Evolutionary conservation across 2,113 vertebrate genomes (phyloP).

Genomic region (Recurvirostra avosetta): DNA sequence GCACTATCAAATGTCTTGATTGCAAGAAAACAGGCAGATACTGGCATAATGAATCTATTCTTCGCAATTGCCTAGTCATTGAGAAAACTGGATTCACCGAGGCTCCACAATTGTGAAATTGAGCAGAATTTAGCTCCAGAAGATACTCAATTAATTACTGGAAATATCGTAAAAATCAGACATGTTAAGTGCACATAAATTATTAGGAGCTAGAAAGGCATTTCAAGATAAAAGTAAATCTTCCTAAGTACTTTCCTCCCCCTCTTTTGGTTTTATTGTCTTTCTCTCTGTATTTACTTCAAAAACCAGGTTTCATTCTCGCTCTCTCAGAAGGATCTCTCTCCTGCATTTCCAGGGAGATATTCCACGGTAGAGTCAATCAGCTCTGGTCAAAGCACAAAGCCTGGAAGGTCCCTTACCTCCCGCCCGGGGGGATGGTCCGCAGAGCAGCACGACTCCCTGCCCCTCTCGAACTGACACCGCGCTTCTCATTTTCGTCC

Average conservation of each 20-base stretch:
- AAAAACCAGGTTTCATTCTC: fast-evolving
- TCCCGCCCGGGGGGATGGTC: slow-evolving; percentile 83
- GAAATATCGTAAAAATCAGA: not conserved
- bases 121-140: not conserved
- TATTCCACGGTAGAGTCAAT: fast-evolving
- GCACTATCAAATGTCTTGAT: not conserved
- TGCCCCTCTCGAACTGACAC: slow-evolving; percentile 94
- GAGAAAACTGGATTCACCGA: not conserved
- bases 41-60: not conserved
- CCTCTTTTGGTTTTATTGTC: not conserved
- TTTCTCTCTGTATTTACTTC: not conserved
- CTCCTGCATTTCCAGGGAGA: not conserved
- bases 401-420: slow-evolving; percentile 73
- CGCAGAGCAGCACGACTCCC: slow-evolving; percentile 91
- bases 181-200: not conserved
- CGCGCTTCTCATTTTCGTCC: slow-evolving; percentile 81
- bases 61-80: not conserved
- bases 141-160: not conserved
- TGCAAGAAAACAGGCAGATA: not conserved
- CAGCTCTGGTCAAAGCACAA: fast-evolving
- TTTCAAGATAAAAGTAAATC: not conserved
- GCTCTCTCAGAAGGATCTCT: not conserved
- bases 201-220: not conserved
- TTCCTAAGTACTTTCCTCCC: not conserved
- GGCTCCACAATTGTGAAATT: not conserved